Percentiles rank a stretch among this genome's conserved stretches.
These are phyloP conservation scores for Platycheirus albimanus DNA, from an alignment of 2,888 invertebrate genomes.

Conservation along the genomic window DNA sequence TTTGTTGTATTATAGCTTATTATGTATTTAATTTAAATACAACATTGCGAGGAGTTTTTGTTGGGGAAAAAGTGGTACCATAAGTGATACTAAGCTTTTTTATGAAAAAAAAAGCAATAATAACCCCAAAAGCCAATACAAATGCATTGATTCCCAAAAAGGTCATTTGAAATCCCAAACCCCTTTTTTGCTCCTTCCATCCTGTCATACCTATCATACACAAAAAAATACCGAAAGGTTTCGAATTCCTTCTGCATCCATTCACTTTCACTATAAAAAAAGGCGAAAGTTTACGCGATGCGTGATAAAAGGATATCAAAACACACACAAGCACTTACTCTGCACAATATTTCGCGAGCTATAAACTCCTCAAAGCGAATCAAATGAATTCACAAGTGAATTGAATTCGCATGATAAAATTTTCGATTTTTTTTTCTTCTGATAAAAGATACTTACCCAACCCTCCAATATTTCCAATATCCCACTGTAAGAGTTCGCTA, in stretches of 20 bases:
- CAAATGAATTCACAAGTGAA: constrained; percentile 74
- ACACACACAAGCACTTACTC: constrained; percentile 21
- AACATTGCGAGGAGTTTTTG: too few species aligned
- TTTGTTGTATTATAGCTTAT: too few species aligned
- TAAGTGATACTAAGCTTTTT: constrained; percentile 60
- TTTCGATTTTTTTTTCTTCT: constrained; percentile 21
- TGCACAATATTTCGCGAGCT: constrained; percentile 48
- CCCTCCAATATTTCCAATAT: neutral
- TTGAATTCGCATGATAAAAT: constrained; percentile 73
- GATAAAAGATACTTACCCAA: constrained; percentile 15
- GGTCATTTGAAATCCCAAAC: constrained; percentile 66
- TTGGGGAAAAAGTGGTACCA: too few species aligned
- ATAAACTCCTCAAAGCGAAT: constrained; percentile 60
- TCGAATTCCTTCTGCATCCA: constrained; percentile 18
- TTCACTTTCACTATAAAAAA: constrained; percentile 29
- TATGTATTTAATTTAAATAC: too few species aligned
- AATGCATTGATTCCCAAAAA: constrained; percentile 31
- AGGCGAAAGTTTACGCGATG: constrained; percentile 40
- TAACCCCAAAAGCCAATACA: constrained; percentile 29
- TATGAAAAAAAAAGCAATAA: constrained; percentile 40
- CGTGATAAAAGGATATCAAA: constrained; percentile 61
- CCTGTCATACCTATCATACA: neutral
- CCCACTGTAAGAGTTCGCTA: neutral
- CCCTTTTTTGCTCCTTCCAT: neutral
- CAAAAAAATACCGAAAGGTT: neutral